phyloP scores from a whole-genome alignment of 2,888 invertebrate species.

The Lasioglossum malachurum region DNA sequence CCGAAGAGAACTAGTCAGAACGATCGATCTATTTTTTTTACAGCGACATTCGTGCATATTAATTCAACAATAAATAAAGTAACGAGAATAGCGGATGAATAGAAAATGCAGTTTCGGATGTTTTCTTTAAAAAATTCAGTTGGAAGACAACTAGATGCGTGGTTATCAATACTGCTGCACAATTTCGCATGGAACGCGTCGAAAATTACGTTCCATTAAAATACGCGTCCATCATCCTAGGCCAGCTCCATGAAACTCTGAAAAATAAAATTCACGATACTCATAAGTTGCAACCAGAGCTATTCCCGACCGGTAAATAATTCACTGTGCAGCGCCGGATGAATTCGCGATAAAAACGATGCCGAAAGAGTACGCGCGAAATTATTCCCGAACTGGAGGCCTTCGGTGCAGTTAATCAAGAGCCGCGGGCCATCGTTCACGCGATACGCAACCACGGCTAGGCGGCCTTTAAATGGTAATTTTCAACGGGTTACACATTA shows the following conservation, averaged over 20 bases:
- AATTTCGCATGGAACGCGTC: background rate
- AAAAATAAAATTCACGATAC: conserved; percentile 1
- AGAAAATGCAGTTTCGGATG: too few relatives aligned
- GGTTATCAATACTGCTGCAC: background rate
- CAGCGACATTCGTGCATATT: too few relatives aligned
- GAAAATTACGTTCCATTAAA: background rate
- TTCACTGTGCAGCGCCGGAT: background rate
- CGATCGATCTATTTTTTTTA: too few relatives aligned
- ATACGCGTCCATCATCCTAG: background rate
- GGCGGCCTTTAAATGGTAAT: conserved; percentile 50
- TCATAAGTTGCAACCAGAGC: conserved; percentile 5
- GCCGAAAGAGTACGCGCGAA: background rate
- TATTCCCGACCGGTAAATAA: background rate
- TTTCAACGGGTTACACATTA: conserved; percentile 52
- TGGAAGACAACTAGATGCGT: too few relatives aligned
- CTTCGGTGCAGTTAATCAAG: conserved; percentile 37
- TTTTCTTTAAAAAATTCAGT: too few relatives aligned
- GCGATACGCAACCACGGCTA: background rate
- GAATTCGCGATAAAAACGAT: conserved; percentile 4
- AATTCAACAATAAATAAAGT: too few relatives aligned
- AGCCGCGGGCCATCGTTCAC: conserved; percentile 25
- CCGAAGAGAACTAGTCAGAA: too few relatives aligned
- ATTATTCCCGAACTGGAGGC: background rate
- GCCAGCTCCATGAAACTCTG: too few relatives aligned
- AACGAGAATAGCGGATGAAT: too few relatives aligned